These are phyloP conservation scores for Lydus trimaculatus DNA, from an alignment of 2,888 invertebrate genomes.

Conservation along the genomic window DNA sequence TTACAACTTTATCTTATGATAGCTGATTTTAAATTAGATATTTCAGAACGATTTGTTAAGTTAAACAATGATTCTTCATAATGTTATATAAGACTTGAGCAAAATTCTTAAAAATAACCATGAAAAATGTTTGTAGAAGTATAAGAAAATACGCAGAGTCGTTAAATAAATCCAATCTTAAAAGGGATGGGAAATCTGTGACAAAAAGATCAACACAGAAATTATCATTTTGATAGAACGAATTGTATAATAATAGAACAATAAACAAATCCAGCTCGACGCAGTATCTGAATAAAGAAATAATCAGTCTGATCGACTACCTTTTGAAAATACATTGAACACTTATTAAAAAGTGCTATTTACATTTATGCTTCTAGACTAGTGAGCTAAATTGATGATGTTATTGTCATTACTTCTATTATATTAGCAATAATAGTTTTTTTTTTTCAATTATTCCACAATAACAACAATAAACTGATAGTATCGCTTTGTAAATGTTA, in stretches of 20 bases:
- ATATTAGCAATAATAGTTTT: not conserved
- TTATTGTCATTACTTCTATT: not conserved
- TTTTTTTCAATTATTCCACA: not conserved
- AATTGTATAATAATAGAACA: not conserved
- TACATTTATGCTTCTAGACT: not conserved
- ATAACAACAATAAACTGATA: not conserved
- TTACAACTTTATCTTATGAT: too few relatives aligned
- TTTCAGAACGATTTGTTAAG: too few relatives aligned
- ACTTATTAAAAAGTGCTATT: not conserved
- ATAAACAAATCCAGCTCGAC: not conserved
- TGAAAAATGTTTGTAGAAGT: too few relatives aligned
- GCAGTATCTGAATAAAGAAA: not conserved
- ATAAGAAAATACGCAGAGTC: too few relatives aligned
- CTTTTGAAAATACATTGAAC: not conserved
- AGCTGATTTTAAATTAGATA: too few relatives aligned
- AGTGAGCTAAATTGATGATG: not conserved
- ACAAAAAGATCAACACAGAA: not conserved
- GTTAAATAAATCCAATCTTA: not conserved
- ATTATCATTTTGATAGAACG: not conserved
- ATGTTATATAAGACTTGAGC: too few relatives aligned
- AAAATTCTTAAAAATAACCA: too few relatives aligned
- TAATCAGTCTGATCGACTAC: not conserved
- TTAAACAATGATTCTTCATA: too few relatives aligned
- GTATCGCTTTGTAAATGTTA: not conserved
- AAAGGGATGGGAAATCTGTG: not conserved